phyloP scores from a whole-genome alignment of 35 echinoderm and acorn worm species.

The Apostichopus californicus region DNA sequence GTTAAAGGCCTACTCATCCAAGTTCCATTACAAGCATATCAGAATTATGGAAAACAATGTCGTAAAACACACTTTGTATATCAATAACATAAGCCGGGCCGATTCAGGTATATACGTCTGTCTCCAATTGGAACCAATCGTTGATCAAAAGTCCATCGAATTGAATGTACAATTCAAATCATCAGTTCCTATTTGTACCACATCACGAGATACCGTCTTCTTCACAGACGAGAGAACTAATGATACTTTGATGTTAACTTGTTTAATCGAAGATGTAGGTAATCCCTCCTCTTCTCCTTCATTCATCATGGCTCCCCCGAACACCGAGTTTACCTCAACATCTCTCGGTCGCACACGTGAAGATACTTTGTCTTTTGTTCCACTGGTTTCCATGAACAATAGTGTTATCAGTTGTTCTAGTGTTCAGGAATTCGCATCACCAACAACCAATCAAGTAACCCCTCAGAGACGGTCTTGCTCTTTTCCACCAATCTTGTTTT shows the following conservation, averaged over 20 bases:
- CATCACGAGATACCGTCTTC: neutral
- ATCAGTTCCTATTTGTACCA: neutral
- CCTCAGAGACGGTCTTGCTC: neutral
- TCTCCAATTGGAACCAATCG: neutral
- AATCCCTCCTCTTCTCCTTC: neutral
- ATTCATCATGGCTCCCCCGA: neutral
- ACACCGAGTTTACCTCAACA: neutral
- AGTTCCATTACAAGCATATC: neutral
- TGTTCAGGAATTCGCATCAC: neutral
- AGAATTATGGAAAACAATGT: neutral
- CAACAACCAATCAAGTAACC: neutral
- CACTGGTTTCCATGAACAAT: neutral
- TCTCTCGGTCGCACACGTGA: neutral
- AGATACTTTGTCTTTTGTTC: neutral
- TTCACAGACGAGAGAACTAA: neutral
- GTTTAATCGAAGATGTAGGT: neutral
- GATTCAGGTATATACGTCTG: neutral
- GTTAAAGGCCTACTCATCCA: neutral
- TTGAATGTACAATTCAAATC: neutral
- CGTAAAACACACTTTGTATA: neutral
- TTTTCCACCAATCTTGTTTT: neutral
- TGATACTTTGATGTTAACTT: neutral
- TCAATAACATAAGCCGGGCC: neutral
- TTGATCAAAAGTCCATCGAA: neutral
- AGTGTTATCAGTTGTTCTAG: neutral